phyloP scores from a whole-genome alignment of 2,888 invertebrate species.

The Phragmatobia fuliginosa region DNA sequence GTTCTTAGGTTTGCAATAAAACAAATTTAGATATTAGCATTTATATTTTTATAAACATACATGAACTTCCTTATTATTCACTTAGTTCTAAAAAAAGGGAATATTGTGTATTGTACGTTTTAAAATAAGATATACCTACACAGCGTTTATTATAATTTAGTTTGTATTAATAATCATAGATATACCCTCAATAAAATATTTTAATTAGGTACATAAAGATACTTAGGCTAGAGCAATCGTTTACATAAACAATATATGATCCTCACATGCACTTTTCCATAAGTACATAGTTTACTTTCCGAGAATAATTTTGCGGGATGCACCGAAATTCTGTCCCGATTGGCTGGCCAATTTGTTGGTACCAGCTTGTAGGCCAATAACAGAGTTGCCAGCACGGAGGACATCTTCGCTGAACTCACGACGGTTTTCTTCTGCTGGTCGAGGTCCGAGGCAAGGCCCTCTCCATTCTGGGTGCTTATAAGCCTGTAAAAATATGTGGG shows the following conservation, averaged over 20 bases:
- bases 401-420: conserved; percentile 94
- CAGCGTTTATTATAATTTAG: too few species aligned
- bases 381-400: conserved; percentile 92
- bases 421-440: conserved; percentile 94
- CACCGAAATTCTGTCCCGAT: conserved; percentile 95
- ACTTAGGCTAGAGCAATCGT: conserved; percentile 13
- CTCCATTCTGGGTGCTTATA: conserved; percentile 94
- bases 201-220: not conserved
- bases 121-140: too few species aligned
- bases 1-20: too few species aligned
- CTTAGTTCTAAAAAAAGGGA: too few species aligned
- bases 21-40: too few species aligned
- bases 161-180: not conserved
- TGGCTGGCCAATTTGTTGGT: conserved; percentile 94
- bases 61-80: not conserved
- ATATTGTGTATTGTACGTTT: too few species aligned
- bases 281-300: conserved; percentile 86
- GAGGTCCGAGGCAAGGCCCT: conserved; percentile 93
- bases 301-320: conserved; percentile 92
- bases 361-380: conserved; percentile 96
- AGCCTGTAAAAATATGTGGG: conserved; percentile 79
- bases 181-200: not conserved
- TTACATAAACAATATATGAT: not conserved
- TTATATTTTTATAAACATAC: not conserved
- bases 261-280: conserved; percentile 10